These are phyloP conservation scores for Acrobasis consociella DNA, from an alignment of 2,888 invertebrate species.

Conservation along the genomic window DNA sequence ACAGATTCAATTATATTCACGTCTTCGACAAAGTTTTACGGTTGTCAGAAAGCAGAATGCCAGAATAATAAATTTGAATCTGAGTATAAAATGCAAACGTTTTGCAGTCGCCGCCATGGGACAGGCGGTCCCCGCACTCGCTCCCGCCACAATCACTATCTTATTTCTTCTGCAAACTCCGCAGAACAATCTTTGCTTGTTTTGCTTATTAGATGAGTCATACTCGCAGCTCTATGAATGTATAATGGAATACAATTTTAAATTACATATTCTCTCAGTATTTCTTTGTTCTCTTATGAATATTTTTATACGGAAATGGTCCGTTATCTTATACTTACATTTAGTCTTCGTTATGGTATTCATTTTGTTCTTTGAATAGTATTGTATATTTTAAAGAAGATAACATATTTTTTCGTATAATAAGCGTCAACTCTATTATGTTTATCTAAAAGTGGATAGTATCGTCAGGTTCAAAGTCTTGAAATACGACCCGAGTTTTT, in stretches of 20 bases:
- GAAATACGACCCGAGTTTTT: too few species aligned
- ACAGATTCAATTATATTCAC: background rate
- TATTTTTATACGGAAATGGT: background rate
- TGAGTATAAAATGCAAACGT: constrained; percentile 45
- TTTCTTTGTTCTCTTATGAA: constrained; percentile 9
- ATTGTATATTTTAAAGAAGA: too few species aligned
- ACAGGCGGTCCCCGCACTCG: constrained; percentile 32
- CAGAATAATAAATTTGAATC: constrained; percentile 46
- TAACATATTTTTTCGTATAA: too few species aligned
- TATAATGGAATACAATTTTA: constrained; percentile 1
- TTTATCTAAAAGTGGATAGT: too few species aligned
- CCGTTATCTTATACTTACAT: background rate
- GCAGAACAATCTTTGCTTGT: constrained; percentile 26
- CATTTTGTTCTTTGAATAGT: background rate
- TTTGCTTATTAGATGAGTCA: constrained; percentile 31
- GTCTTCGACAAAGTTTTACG: background rate
- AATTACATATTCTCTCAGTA: constrained; percentile 12
- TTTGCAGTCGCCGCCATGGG: constrained; percentile 43
- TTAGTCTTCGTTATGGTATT: background rate
- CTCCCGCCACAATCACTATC: constrained; percentile 47
- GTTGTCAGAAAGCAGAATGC: background rate
- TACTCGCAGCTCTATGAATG: constrained; percentile 1
- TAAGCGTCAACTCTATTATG: too few species aligned
- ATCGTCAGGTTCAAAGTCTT: too few species aligned
- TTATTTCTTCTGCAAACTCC: constrained; percentile 49